Evolutionary conservation across 2,797 vertebrate genomes (phyloP).

Genomic region (Lycodopsis pacificus): DNA sequence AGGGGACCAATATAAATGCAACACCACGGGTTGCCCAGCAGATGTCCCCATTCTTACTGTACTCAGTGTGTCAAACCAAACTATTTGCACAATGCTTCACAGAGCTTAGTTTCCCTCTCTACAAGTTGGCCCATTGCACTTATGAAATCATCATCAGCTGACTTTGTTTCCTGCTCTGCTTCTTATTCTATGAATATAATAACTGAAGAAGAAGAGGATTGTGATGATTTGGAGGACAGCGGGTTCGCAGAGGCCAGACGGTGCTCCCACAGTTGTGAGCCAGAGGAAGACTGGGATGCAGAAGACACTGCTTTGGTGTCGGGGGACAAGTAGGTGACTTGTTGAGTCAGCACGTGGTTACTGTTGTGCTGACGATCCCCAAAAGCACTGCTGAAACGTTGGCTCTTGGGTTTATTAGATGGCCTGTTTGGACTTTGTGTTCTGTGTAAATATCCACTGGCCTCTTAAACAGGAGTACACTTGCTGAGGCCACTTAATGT

Average conservation of each 20-base stretch:
- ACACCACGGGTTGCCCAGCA: neutral
- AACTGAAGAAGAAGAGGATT: conserved; percentile 19
- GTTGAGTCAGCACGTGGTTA: neutral
- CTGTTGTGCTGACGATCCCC: neutral
- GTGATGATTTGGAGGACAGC: conserved; percentile 49
- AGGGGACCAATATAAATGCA: neutral
- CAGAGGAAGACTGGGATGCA: conserved; percentile 78
- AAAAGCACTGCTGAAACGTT: neutral
- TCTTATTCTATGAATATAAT: neutral
- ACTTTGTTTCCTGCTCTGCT: neutral
- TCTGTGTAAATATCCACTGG: neutral
- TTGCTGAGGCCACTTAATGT: neutral
- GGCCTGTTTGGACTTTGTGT: neutral
- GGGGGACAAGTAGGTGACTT: conserved; percentile 17
- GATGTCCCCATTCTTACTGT: neutral
- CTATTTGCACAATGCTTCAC: neutral
- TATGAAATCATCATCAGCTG: neutral
- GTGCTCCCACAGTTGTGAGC: conserved; percentile 9
- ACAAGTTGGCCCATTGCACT: neutral
- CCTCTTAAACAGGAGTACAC: neutral
- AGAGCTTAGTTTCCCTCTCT: neutral
- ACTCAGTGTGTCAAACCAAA: too few relatives aligned
- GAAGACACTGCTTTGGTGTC: conserved; percentile 30
- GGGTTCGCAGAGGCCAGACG: conserved; percentile 31
- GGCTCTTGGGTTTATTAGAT: conserved; percentile 11